Evolutionary conservation across 23 tunicate species (phyloP), one percentile per base, ranked within the genome.

Genomic region (Styela plicata): DNA sequence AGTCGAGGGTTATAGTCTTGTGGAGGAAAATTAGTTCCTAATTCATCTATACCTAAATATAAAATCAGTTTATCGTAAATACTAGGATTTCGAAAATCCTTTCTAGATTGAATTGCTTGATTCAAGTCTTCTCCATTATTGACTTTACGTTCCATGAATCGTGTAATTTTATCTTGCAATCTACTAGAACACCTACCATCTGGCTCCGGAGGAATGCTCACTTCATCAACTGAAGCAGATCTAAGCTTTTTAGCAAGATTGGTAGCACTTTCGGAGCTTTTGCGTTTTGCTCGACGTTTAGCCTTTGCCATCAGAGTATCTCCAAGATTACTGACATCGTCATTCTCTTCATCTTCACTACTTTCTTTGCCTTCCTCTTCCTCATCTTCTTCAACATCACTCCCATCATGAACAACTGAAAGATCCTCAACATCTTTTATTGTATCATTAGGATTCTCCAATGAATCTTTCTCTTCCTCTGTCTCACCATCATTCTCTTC

Each of bases 11-110:
- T 84, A 63, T 70, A 96, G 36, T 81, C 99, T 0, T 83, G 74
- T 63, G 88, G 84, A 3, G 99, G 88, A 82, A 91, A 91, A 80
- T 96, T 96, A 3, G 99, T 86, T 20, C 99, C 99, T 16, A 91
- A 61, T 81, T 96, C 99, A 28, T 96, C 94, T 19, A 96, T 96
- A 52, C 83, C 86, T 18, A 89, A 63, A 61, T 64, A 91, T 0
- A 84, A 69, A 62, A 96, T 91, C 53, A 96, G 79, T 73, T 96
- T 96, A 29, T 92, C 96, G 44, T 96, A 96, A 64, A 96, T 96
- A 35, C 90, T 84, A 0, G 99, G 99, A 63, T 96, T 96, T 20
- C 99, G 81, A 68, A 93, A 93, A 66, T 93, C 98, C 64, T 93
- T 93, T 34, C 98, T 66, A 3, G 63, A 34, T 37, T 93, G 98